Evolutionary conservation across 2,797 vertebrate species (phyloP).

Genomic region (Leucoraja ocellata): DNA sequence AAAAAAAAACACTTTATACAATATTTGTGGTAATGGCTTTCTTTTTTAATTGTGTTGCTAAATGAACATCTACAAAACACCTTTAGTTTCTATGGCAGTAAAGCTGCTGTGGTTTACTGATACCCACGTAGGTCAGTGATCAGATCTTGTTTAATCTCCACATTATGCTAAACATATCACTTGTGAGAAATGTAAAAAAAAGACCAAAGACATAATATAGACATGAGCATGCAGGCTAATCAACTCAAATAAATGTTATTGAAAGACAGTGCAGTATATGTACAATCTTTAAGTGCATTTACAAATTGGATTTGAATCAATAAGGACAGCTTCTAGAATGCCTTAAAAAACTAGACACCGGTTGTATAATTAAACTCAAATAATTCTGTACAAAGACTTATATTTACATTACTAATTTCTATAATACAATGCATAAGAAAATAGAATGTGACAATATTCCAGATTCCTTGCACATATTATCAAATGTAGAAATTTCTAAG

Average conservation of each 20-base stretch:
- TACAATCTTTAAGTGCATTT: conserved; percentile 29
- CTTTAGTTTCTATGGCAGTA: background rate
- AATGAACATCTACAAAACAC: background rate
- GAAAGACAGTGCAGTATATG: background rate
- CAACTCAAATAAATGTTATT: conserved; percentile 13
- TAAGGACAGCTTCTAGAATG: background rate
- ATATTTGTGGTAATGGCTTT: background rate
- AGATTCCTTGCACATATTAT: background rate
- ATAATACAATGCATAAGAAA: background rate
- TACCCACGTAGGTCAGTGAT: background rate
- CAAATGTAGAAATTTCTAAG: background rate
- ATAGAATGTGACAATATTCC: conserved; percentile 4
- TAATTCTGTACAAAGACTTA: background rate
- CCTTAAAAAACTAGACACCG: background rate
- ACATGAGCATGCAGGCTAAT: background rate
- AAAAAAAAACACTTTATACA: background rate
- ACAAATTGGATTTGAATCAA: conserved; percentile 11
- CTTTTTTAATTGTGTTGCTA: background rate
- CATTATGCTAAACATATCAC: background rate
- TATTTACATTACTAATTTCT: conserved; percentile 15
- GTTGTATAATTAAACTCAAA: conserved; percentile 22
- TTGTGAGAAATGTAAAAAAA: background rate
- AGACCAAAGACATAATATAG: background rate
- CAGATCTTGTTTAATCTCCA: background rate
- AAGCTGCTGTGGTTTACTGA: background rate